Evolutionary conservation across 1,140 invertebrate genomes (phyloP).

Genomic region (Bombyx mori): DNA sequence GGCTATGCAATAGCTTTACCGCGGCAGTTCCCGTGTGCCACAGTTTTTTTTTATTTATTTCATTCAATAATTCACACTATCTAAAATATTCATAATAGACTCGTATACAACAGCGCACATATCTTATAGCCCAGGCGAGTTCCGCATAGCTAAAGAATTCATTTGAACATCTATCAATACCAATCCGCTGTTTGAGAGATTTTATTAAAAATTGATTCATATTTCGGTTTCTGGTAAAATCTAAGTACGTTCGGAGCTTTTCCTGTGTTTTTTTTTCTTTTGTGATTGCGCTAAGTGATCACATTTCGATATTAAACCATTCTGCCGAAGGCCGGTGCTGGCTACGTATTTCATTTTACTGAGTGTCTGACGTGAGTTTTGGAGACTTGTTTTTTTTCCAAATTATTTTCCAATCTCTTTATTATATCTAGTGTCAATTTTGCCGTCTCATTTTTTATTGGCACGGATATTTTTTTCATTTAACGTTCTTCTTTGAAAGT

Average conservation of each 20-base stretch:
- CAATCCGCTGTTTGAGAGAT: conserved; percentile 37
- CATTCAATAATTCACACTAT: too few species aligned
- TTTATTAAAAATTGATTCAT: conserved; percentile 57
- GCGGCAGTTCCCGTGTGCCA: too few species aligned
- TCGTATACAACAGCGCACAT: too few species aligned
- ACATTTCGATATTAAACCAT: conserved; percentile 72
- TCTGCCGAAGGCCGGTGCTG: conserved; percentile 63
- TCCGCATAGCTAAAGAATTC: conserved; percentile 16
- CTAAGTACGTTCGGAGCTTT: conserved; percentile 60
- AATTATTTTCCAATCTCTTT: conserved; percentile 66
- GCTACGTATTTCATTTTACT: conserved; percentile 71
- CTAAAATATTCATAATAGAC: too few species aligned
- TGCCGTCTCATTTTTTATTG: conserved; percentile 28
- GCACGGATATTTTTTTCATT: neutral
- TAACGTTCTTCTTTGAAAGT: neutral
- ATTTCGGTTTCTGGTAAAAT: conserved; percentile 64
- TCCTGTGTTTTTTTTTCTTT: conserved; percentile 63
- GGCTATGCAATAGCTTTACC: too few species aligned
- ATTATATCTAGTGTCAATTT: conserved; percentile 53
- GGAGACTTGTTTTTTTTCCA: conserved; percentile 61
- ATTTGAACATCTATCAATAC: conserved; percentile 44
- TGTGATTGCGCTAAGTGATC: conserved; percentile 71
- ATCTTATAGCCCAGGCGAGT: too few species aligned
- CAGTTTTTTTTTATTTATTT: neutral
- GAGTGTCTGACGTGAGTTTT: conserved; percentile 67